These are phyloP conservation scores for Hyposoter didymator DNA, from an alignment of 2,888 invertebrate genomes.

Conservation along the genomic window DNA sequence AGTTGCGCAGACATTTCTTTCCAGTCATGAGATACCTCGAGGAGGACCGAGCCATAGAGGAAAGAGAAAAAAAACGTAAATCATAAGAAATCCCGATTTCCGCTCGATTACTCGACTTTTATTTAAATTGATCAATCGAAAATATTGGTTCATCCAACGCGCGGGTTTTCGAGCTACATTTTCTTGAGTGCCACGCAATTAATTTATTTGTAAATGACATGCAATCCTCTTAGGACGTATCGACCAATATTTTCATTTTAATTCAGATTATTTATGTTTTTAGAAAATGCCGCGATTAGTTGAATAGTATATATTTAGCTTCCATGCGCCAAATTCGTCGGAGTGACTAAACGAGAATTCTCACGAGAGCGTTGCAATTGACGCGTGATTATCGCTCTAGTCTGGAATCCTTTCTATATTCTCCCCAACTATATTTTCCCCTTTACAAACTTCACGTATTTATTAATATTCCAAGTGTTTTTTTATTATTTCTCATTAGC, in stretches of 20 bases:
- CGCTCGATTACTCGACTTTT: conserved; percentile 26
- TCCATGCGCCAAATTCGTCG: conserved; percentile 38
- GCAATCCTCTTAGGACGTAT: conserved; percentile 45
- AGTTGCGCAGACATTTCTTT: conserved; percentile 52
- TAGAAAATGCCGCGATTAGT: conserved; percentile 41
- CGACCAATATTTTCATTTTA: conserved; percentile 21
- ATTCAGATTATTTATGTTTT: not conserved
- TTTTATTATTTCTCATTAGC: conserved; percentile 53
- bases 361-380: conserved; percentile 53
- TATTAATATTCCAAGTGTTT: conserved; percentile 44
- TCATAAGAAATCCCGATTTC: conserved; percentile 31
- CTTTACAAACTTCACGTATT: conserved; percentile 38
- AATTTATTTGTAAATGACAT: conserved; percentile 66
- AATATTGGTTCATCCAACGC: conserved; percentile 15
- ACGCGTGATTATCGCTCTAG: conserved; percentile 80
- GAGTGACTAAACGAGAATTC: conserved; percentile 38
- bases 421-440: conserved; percentile 43
- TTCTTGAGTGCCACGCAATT: conserved; percentile 58
- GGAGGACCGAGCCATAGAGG: conserved; percentile 65
- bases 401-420: conserved; percentile 71
- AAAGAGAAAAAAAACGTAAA: conserved; percentile 27
- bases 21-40: conserved; percentile 66
- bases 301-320: conserved; percentile 41
- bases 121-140: conserved; percentile 17
- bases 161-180: conserved; percentile 42